phyloP scores from a whole-genome alignment of 1,140 invertebrate genomes.

The Colletes gigas region DNA sequence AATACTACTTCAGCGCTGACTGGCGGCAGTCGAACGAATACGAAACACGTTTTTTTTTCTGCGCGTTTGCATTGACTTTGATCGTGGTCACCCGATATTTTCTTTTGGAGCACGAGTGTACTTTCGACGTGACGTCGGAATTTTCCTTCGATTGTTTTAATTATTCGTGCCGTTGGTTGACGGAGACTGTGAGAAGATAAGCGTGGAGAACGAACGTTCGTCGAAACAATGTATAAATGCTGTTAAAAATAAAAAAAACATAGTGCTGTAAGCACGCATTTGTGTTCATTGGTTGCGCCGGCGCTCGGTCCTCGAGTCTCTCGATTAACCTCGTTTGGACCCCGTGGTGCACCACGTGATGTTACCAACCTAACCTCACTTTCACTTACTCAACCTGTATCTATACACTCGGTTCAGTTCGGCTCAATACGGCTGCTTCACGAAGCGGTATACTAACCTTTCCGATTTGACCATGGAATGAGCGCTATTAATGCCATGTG shows the following conservation, averaged over 20 bases:
- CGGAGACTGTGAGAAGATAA: background rate
- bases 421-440: constrained; percentile 27
- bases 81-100: constrained; percentile 13
- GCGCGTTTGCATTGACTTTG: background rate
- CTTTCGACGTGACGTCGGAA: constrained; percentile 4
- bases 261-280: constrained; percentile 46
- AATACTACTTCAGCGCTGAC: constrained; percentile 58
- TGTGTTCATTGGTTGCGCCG: constrained; percentile 70
- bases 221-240: background rate
- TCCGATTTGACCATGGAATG: constrained; percentile 28
- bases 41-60: constrained; percentile 1
- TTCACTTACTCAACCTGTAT: constrained; percentile 69
- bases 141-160: background rate
- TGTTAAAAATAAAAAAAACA: constrained; percentile 3
- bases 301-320: constrained; percentile 67
- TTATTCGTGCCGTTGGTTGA: too few relatives aligned
- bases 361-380: constrained; percentile 63
- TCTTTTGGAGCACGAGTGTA: background rate
- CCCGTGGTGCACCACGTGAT: constrained; percentile 78
- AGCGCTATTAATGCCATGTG: constrained; percentile 36
- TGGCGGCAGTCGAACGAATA: constrained; percentile 51
- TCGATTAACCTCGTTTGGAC: constrained; percentile 79
- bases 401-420: constrained; percentile 47
- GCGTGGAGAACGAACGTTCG: background rate
- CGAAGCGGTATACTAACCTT: constrained; percentile 46